Conservation (phyloP, 2,888 invertebrate genomes). For the Craniophora ligustri region DNA sequence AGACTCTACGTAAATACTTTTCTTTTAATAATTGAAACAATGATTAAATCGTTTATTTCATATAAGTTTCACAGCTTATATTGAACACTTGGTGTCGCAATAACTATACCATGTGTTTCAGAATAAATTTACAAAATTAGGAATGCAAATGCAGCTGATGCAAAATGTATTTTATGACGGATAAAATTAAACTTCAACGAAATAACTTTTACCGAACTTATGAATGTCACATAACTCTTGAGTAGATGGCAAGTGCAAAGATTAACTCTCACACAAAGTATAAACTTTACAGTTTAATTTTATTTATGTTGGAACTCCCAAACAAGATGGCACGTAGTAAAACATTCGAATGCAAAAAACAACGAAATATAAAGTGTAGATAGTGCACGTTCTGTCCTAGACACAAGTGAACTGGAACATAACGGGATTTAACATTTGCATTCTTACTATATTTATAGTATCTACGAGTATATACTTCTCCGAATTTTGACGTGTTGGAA, state of each 20-base stretch:
- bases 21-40: too few species aligned
- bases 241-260: neutral
- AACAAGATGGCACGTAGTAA: constrained; percentile 1
- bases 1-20: too few species aligned
- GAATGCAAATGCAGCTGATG: too few species aligned
- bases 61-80: too few species aligned
- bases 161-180: too few species aligned
- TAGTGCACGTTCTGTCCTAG: constrained; percentile 16
- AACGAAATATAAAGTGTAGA: constrained; percentile 11
- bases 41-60: too few species aligned
- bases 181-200: too few species aligned
- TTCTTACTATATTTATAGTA: neutral
- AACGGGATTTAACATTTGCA: constrained; percentile 6
- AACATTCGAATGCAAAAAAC: constrained; percentile 13
- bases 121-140: too few species aligned
- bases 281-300: neutral
- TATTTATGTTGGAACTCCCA: neutral
- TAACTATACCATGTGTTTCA: too few species aligned
- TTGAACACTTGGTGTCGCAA: too few species aligned
- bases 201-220: neutral
- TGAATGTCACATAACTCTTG: neutral
- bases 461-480: too few species aligned
- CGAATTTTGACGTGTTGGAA: too few species aligned
- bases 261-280: neutral
- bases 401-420: neutral